A percentile compares a stretch with the other conserved stretches of the same genome.
These are phyloP conservation scores for Potamilus streckersoni DNA, from an alignment of 1,140 invertebrate genomes.

Conservation along the genomic window DNA sequence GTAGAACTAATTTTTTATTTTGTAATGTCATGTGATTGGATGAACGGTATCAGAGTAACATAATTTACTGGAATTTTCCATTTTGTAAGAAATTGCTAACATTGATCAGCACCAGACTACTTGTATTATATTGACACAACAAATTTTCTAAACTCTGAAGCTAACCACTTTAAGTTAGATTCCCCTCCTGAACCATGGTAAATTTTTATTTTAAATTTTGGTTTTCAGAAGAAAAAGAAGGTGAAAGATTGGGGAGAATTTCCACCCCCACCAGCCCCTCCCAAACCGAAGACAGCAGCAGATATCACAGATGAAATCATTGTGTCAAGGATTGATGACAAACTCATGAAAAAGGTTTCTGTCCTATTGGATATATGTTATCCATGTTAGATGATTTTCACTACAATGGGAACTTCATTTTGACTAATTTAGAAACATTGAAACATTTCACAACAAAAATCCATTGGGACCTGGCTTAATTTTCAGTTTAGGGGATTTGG, in stretches of 20 bases:
- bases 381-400: neutral
- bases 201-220: conserved; percentile 3
- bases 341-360: conserved; percentile 48
- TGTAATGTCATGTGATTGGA: no score
- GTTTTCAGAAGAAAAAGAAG: conserved; percentile 45
- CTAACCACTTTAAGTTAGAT: no score
- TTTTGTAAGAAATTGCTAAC: no score
- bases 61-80: no score
- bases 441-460: no score
- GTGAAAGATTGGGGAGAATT: conserved; percentile 24
- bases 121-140: no score
- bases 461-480: neutral
- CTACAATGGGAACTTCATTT: no score
- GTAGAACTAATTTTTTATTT: no score
- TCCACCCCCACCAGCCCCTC: conserved; percentile 13
- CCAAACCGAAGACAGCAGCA: conserved; percentile 19
- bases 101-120: no score
- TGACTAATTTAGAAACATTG: no score
- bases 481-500: conserved; percentile 1
- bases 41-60: no score
- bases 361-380: neutral
- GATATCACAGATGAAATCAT: conserved; percentile 56
- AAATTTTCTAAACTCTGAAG: no score
- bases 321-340: conserved; percentile 49
- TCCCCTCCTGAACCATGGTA: neutral